These are phyloP conservation scores for Notarius quadriscutis DNA, from an alignment of 2,113 vertebrate species.

Conservation along the genomic window DNA sequence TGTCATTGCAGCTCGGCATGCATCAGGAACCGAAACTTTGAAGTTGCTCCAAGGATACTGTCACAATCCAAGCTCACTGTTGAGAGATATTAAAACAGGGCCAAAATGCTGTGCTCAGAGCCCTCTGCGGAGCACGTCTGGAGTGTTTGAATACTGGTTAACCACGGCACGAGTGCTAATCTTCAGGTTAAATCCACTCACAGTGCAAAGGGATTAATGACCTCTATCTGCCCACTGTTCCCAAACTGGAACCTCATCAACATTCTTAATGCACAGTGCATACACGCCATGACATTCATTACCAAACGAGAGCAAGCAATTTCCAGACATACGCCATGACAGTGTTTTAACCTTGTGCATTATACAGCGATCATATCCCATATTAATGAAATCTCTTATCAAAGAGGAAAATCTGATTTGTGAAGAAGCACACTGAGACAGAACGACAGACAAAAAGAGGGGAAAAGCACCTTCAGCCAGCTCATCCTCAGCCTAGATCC, in stretches of 20 bases:
- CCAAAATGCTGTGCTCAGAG: not conserved
- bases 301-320: not conserved
- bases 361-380: not conserved
- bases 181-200: conserved; percentile 31
- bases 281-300: conserved; percentile 17
- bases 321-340: not conserved
- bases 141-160: conserved; percentile 1
- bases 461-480: conserved; percentile 25
- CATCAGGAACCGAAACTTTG: conserved; percentile 10
- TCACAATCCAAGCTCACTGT: conserved; percentile 55
- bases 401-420: not conserved
- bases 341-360: not conserved
- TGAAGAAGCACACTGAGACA: conserved; percentile 21
- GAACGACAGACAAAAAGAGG: not conserved
- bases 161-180: not conserved
- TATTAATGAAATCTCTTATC: conserved; percentile 29
- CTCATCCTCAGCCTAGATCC: conserved; percentile 20
- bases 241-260: conserved; percentile 11
- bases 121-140: not conserved
- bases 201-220: conserved; percentile 12
- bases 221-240: conserved; percentile 21
- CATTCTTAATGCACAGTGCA: conserved; percentile 15
- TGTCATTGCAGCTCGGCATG: conserved; percentile 50
- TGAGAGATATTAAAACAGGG: conserved; percentile 1
- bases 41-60: conserved; percentile 53